Evolutionary conservation across 2,888 invertebrate genomes (phyloP), one percentile per base, ranked within the genome.

Genomic region (Ryuthela nishihirai): DNA sequence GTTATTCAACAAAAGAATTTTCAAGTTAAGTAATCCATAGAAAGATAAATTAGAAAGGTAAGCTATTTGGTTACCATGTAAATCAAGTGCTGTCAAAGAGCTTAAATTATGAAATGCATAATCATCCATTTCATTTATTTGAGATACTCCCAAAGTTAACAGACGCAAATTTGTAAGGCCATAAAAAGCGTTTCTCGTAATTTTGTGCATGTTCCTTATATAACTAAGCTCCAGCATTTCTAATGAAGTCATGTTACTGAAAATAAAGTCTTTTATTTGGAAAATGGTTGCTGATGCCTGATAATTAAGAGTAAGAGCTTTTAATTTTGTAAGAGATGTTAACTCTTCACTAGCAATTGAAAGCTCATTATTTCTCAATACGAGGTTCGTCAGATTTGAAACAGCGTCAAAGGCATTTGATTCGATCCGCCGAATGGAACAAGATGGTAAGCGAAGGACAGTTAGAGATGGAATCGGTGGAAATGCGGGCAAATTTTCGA

Each of bases 41-140:
- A 54, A 54, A 17, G 54, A 48, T 7, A 18, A 36, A 26, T 54
- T 54, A 10, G n/a, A 38, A 4, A 54, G 23, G 24, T 21, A 42
- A 6, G 4, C 17, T 12, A 54, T 15, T n/a, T 26, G 3, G 15
- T 54, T 54, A 12, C 20, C 15, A 3, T 5, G 6, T 2, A 54
- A 9, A 21, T 29, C n/a, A 36, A 54, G 42, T 4, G 21, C 2
- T 23, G 42, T 15, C 18, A 54, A 41, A 17, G 54, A 54, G 2
- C 5, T 15, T 3, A 54, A 24, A 17, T 47, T 48, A 25, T 48
- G 38, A 29, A 54, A 54, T 29, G 54, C 47, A 47, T 43, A 43
- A 24, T 54, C 47, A 15, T 43, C 24, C n/a, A 54, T 48, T 15
- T 23, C 4, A 12, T 4, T 2, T 6, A 48, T 10, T 17, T 21